Evolutionary conservation across 1,140 invertebrate genomes (phyloP).

Genomic region (Stegodyphus mimosarum): DNA sequence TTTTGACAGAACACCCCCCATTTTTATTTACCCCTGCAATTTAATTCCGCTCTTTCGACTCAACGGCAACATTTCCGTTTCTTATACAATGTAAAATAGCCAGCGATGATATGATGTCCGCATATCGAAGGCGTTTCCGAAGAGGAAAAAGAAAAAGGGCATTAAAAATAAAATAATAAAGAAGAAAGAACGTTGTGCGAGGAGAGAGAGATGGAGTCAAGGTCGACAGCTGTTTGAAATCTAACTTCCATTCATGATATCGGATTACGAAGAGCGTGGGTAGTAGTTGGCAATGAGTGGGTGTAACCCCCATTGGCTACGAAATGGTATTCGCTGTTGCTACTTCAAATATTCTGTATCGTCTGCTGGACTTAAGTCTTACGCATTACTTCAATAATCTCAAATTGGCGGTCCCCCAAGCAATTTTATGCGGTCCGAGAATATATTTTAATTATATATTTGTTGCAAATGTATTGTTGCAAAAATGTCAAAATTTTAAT

Average conservation of each 20-base stretch:
- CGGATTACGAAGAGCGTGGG: constrained; percentile 42
- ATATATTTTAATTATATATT: too few relatives aligned
- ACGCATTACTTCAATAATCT: too few relatives aligned
- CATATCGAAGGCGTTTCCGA: background rate
- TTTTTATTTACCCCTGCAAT: too few relatives aligned
- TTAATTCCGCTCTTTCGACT: too few relatives aligned
- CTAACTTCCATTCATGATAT: constrained; percentile 51
- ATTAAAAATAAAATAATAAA: background rate
- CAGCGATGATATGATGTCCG: background rate
- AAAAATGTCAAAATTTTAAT: too few relatives aligned
- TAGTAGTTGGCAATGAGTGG: background rate
- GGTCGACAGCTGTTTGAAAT: constrained; percentile 55
- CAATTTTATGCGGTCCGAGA: too few relatives aligned
- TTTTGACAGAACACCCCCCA: too few relatives aligned
- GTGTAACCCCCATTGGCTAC: background rate
- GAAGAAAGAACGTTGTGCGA: background rate
- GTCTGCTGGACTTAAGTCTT: too few relatives aligned
- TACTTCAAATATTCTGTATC: background rate
- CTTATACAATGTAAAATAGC: too few relatives aligned
- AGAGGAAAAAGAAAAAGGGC: background rate
- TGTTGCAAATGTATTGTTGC: too few relatives aligned
- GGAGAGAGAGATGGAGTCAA: constrained; percentile 15
- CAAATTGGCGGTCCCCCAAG: too few relatives aligned
- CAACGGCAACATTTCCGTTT: too few relatives aligned
- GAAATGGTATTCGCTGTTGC: background rate